These are phyloP conservation scores for Ctenopoma multispine DNA, from an alignment of 2,797 vertebrate genomes.

Conservation along the genomic window DNA sequence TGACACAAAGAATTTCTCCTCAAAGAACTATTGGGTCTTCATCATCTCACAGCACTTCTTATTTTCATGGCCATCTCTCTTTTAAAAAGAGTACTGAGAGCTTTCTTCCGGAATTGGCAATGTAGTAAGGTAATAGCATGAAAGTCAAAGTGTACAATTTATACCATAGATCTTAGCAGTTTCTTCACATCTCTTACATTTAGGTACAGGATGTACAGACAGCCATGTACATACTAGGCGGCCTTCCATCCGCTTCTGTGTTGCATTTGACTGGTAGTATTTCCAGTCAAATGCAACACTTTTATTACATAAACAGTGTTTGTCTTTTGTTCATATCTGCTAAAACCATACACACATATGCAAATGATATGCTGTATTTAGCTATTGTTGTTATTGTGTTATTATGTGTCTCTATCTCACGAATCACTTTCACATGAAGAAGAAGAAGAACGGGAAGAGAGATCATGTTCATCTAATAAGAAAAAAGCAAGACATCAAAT, in stretches of 20 bases:
- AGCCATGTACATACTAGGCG: not conserved
- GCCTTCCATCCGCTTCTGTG: not conserved
- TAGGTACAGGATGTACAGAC: not conserved
- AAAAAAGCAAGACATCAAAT: slow-evolving; percentile 9
- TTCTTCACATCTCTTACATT: not conserved
- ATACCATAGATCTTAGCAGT: not conserved
- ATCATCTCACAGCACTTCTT: not conserved
- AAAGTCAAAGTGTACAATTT: not conserved
- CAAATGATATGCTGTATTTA: not conserved
- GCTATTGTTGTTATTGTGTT: too few relatives aligned
- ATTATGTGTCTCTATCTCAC: too few relatives aligned
- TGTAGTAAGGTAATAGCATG: not conserved
- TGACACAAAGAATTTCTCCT: not conserved
- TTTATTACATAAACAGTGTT: not conserved
- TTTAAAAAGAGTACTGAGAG: not conserved
- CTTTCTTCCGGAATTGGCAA: not conserved
- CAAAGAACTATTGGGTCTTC: not conserved
- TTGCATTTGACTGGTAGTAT: not conserved
- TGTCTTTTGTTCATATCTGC: not conserved
- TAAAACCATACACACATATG: not conserved
- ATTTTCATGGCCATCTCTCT: slow-evolving; percentile 3
- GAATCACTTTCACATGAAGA: not conserved
- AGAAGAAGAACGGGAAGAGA: slow-evolving; percentile 1
- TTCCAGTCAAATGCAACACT: not conserved
- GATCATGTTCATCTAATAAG: slow-evolving; percentile 2